Evolutionary conservation across 1,140 invertebrate species (phyloP).

Genomic region (Physella acuta): DNA sequence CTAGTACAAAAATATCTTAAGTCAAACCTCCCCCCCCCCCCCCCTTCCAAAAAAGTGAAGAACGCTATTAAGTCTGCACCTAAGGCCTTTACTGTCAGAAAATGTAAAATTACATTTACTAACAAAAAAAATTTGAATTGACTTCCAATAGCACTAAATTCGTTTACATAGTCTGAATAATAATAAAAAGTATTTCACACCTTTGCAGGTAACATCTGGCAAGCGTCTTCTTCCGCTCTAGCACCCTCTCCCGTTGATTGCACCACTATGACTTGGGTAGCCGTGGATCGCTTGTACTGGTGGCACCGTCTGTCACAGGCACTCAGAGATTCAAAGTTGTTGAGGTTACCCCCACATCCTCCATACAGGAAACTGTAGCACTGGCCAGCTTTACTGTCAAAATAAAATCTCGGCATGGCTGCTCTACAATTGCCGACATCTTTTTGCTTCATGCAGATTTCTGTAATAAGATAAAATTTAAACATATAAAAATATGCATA

Average conservation of each 20-base stretch:
- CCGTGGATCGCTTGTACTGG: not conserved
- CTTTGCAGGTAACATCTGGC: slow-evolving; percentile 7
- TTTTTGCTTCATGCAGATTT: slow-evolving; percentile 34
- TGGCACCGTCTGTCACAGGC: slow-evolving; percentile 36
- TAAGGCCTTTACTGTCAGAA: too few species aligned
- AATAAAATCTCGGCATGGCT: slow-evolving; percentile 60
- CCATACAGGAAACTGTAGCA: slow-evolving; percentile 66
- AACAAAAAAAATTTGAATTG: too few species aligned
- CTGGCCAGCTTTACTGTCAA: slow-evolving; percentile 52
- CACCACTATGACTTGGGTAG: not conserved
- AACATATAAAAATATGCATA: too few species aligned
- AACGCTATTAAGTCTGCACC: too few species aligned
- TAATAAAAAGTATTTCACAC: not conserved
- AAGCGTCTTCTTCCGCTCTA: not conserved
- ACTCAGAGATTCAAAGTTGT: slow-evolving; percentile 61
- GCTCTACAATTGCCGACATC: slow-evolving; percentile 37
- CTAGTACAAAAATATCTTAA: too few species aligned
- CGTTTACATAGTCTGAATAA: not conserved
- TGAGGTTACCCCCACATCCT: slow-evolving; percentile 66
- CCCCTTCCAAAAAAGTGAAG: too few species aligned
- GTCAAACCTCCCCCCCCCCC: too few species aligned
- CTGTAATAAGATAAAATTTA: slow-evolving; percentile 27
- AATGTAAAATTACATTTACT: too few species aligned
- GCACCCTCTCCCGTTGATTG: too few species aligned
- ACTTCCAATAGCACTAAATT: too few species aligned